Evolutionary conservation across 2,797 vertebrate genomes (phyloP).

Genomic region (Scomberomorus guttatus): DNA sequence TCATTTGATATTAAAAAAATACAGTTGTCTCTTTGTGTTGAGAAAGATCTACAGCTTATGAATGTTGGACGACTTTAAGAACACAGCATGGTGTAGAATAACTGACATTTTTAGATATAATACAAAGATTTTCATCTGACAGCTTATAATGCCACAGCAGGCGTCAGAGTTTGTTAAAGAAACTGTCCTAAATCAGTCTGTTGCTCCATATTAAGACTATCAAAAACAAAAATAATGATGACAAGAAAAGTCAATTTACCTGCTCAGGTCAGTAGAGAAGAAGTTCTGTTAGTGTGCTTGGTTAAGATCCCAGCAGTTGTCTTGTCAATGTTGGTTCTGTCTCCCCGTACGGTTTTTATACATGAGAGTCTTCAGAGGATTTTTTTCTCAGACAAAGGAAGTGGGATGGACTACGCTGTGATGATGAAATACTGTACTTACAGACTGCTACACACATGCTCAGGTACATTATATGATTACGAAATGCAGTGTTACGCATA

Average conservation of each 20-base stretch:
- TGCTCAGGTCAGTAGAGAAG: conserved; percentile 27
- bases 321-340: neutral
- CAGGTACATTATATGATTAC: neutral
- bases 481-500: neutral
- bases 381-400: conserved; percentile 41
- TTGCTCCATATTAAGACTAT: neutral
- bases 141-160: neutral
- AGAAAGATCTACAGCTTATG: no score
- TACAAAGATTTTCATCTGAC: neutral
- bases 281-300: conserved; percentile 2
- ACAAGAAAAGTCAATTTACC: conserved; percentile 51
- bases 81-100: neutral
- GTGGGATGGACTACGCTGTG: conserved; percentile 4
- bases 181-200: neutral
- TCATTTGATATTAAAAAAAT: no score
- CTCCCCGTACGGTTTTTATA: conserved; percentile 37
- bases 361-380: neutral
- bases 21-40: no score
- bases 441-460: neutral
- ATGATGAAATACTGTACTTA: conserved; percentile 71
- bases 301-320: conserved; percentile 23
- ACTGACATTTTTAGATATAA: neutral
- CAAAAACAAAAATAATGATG: neutral
- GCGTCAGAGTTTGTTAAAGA: neutral
- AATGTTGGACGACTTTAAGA: neutral